These are phyloP conservation scores for Orthosia cruda DNA, from an alignment of 2,888 invertebrate genomes.

Conservation along the genomic window DNA sequence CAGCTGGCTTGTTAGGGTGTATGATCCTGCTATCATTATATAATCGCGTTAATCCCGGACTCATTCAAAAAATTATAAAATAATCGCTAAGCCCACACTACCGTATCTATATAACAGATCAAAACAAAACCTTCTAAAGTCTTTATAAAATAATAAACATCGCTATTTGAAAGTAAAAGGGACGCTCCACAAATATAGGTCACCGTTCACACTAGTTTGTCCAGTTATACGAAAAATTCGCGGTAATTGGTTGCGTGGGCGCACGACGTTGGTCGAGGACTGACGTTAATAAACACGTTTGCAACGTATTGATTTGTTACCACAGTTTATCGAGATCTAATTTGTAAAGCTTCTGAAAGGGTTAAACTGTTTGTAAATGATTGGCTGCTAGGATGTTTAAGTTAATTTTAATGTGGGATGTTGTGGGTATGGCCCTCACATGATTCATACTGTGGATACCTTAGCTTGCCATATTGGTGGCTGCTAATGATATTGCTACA, in stretches of 20 bases:
- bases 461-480: too few species aligned
- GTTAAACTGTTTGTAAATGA: constrained; percentile 51
- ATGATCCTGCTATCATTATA: neutral
- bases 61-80: too few species aligned
- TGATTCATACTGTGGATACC: too few species aligned
- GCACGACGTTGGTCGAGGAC: constrained; percentile 64
- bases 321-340: constrained; percentile 52
- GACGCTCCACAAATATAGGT: constrained; percentile 51
- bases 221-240: constrained; percentile 64
- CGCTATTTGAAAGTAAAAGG: constrained; percentile 66
- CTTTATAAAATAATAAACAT: constrained; percentile 31
- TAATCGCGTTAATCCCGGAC: too few species aligned
- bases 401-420: neutral
- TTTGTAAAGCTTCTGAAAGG: constrained; percentile 55
- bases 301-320: constrained; percentile 68
- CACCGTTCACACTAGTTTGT: constrained; percentile 59
- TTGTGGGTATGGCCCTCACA: neutral
- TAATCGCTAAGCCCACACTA: neutral
- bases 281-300: constrained; percentile 72
- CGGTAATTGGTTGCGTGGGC: constrained; percentile 70
- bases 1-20: neutral
- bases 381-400: constrained; percentile 12
- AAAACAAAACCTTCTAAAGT: constrained; percentile 12
- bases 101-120: neutral
- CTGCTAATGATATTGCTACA: too few species aligned